Conservation (phyloP, 2,888 invertebrate genomes). For the Linnaemya vulpina region DNA sequence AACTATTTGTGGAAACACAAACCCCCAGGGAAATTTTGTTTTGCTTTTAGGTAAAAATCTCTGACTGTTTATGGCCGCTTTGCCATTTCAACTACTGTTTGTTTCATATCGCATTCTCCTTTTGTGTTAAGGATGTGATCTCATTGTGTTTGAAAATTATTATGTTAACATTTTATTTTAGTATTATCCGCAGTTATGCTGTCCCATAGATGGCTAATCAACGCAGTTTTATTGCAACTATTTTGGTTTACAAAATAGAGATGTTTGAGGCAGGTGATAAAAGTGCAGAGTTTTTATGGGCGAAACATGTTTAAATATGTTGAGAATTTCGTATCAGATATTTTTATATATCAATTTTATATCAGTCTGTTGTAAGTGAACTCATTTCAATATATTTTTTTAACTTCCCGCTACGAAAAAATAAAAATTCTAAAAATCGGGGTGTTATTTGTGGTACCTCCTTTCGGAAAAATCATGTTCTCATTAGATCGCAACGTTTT, state of each 20-base stretch:
- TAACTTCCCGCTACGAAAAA: too few species aligned
- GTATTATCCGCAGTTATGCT: constrained; percentile 17
- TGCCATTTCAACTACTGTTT: constrained; percentile 61
- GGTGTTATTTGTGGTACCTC: too few species aligned
- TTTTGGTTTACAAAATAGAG: constrained; percentile 9
- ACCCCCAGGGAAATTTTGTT: constrained; percentile 46
- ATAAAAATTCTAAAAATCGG: too few species aligned
- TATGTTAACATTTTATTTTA: constrained; percentile 51
- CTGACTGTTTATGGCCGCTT: constrained; percentile 39
- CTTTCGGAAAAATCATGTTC: too few species aligned
- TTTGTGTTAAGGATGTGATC: constrained; percentile 31
- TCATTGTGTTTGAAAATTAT: constrained; percentile 45
- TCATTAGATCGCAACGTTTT: too few species aligned
- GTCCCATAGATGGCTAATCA: constrained; percentile 33
- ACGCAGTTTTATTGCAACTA: constrained; percentile 10
- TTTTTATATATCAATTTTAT: too few species aligned
- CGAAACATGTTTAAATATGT: not conserved
- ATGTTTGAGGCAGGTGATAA: constrained; percentile 20
- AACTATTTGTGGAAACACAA: constrained; percentile 52
- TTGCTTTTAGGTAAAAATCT: constrained; percentile 21
- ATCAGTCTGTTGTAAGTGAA: too few species aligned
- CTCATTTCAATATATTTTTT: too few species aligned
- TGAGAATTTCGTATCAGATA: not conserved
- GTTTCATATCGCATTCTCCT: constrained; percentile 24
- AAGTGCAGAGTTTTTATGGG: not conserved